These are phyloP conservation scores for Toxostoma redivivum DNA, from an alignment of 2,113 vertebrate genomes.

Conservation along the genomic window DNA sequence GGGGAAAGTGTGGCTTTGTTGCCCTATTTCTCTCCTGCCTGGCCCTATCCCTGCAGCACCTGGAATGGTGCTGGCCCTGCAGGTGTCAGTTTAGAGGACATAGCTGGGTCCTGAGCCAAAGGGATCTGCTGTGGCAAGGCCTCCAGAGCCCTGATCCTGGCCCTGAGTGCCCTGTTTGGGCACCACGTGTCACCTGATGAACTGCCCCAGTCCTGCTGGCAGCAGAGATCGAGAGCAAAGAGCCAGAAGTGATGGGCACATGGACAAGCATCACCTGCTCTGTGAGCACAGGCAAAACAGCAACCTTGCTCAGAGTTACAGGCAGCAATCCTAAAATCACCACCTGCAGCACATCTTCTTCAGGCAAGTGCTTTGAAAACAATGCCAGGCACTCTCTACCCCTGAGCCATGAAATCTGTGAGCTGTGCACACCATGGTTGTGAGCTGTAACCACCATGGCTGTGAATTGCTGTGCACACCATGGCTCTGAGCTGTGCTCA, in stretches of 20 bases:
- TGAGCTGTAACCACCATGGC: no score
- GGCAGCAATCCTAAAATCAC: not conserved
- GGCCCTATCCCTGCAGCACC: not conserved
- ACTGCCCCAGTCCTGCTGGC: not conserved
- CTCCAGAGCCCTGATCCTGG: not conserved
- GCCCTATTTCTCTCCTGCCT: constrained; percentile 18
- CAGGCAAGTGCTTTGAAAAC: not conserved
- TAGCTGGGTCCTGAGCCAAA: not conserved
- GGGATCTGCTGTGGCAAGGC: not conserved
- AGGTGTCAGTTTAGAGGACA: not conserved
- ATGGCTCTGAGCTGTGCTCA: no score
- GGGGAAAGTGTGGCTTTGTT: not conserved
- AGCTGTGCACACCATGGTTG: not conserved
- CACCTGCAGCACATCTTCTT: constrained; percentile 9
- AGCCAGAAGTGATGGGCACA: not conserved
- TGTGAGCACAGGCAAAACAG: not conserved
- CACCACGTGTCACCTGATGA: not conserved
- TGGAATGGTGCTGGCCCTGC: not conserved
- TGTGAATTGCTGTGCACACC: no score
- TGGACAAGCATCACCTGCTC: not conserved
- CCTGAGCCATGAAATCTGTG: not conserved
- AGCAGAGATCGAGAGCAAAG: not conserved
- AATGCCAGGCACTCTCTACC: not conserved
- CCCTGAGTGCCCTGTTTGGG: not conserved
- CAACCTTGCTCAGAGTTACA: not conserved